These are phyloP conservation scores for Drosophila borborema DNA, from an alignment of 2,888 invertebrate genomes.

Conservation along the genomic window DNA sequence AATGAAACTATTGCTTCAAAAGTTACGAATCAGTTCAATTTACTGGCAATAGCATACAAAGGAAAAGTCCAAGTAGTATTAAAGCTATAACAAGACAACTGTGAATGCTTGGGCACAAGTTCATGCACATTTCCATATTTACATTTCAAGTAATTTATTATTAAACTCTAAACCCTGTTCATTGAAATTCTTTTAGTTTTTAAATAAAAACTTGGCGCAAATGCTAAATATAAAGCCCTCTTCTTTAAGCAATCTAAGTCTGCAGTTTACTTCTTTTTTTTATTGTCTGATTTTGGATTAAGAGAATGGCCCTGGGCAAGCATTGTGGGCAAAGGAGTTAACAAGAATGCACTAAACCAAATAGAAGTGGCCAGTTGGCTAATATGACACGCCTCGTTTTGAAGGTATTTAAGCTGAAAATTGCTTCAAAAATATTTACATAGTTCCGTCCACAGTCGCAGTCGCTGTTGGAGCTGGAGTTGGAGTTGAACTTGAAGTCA, in stretches of 20 bases:
- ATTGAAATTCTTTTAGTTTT: not conserved
- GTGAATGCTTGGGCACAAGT: no score
- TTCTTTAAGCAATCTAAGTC: not conserved
- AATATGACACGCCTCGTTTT: constrained; percentile 41
- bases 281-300: constrained; percentile 2
- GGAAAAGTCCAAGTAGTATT: no score
- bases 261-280: not conserved
- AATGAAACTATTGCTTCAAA: no score
- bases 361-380: constrained; percentile 18
- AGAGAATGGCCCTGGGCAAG: not conserved
- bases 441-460: constrained; percentile 43
- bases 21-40: no score
- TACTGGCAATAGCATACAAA: no score
- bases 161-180: not conserved
- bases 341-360: constrained; percentile 21
- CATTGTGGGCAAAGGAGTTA: constrained; percentile 21
- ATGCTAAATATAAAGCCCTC: not conserved
- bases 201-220: not conserved
- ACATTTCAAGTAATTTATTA: no score
- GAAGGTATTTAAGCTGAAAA: constrained; percentile 80
- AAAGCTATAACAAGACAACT: no score
- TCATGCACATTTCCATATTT: no score
- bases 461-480: no score
- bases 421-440: constrained; percentile 82
- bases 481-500: constrained; percentile 26